A percentile compares a stretch with the other conserved stretches of the same genome.
phyloP scores from a whole-genome alignment of 2,113 vertebrate genomes.

The Triplophysa rosa region DNA sequence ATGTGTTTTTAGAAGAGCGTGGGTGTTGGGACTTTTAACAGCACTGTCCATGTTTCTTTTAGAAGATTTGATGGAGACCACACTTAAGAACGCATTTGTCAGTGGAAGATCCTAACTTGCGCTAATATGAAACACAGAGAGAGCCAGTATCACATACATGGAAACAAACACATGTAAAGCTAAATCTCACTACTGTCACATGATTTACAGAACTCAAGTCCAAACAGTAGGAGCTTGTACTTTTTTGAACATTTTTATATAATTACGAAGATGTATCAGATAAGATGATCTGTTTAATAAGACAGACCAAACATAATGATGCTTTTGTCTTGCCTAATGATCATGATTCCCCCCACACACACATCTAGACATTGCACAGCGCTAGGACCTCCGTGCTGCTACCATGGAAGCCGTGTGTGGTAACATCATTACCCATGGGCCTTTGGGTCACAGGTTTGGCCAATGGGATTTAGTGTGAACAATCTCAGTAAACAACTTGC shows the following conservation, averaged over 20 bases:
- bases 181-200: not conserved
- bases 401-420: slow-evolving; percentile 50
- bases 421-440: slow-evolving; percentile 49
- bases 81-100: not conserved
- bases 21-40: not conserved
- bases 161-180: not conserved
- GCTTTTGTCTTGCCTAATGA: slow-evolving; percentile 17
- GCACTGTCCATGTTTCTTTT: not conserved
- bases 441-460: slow-evolving; percentile 36
- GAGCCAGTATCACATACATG: not conserved
- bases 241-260: no score
- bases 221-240: no score
- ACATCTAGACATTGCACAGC: slow-evolving; percentile 26
- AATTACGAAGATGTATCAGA: not conserved
- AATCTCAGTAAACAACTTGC: slow-evolving; percentile 10
- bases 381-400: slow-evolving; percentile 34
- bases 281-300: not conserved
- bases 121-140: not conserved
- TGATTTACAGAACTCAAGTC: not conserved
- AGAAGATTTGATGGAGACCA: not conserved
- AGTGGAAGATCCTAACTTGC: not conserved
- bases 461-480: slow-evolving; percentile 37
- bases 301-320: not conserved
- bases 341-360: slow-evolving; percentile 13
- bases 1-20: slow-evolving; percentile 17